phyloP scores from a whole-genome alignment of 2,888 invertebrate genomes.

The Agonum fuliginosum region DNA sequence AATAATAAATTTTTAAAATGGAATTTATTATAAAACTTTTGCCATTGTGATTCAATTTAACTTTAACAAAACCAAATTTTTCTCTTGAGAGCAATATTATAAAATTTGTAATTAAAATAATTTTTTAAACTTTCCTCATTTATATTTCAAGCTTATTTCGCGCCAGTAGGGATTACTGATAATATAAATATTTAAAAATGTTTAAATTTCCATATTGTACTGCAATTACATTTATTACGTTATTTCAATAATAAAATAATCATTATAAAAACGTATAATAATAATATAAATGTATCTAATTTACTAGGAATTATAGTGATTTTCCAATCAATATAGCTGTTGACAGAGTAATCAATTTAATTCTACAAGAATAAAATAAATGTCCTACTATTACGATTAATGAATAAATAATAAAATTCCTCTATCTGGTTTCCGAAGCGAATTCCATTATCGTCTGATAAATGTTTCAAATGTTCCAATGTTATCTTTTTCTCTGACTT shows the following conservation, averaged over 20 bases:
- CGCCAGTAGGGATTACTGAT: too few species aligned
- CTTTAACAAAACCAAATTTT: too few species aligned
- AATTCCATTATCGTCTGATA: conserved; percentile 26
- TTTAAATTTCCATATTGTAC: too few species aligned
- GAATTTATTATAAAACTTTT: too few species aligned
- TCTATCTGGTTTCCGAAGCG: not conserved
- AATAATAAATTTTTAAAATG: too few species aligned
- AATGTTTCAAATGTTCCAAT: not conserved
- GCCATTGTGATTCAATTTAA: too few species aligned
- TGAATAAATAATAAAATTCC: not conserved
- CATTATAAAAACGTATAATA: not conserved
- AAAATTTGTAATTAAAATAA: too few species aligned
- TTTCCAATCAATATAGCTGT: conserved; percentile 6
- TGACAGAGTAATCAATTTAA: not conserved
- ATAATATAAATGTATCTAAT: not conserved
- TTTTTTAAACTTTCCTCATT: too few species aligned
- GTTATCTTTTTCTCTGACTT: conserved; percentile 21
- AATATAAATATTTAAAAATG: too few species aligned
- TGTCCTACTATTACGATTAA: not conserved
- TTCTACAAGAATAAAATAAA: not conserved
- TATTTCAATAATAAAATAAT: not conserved
- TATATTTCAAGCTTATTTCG: too few species aligned
- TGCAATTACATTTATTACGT: too few species aligned
- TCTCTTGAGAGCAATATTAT: too few species aligned
- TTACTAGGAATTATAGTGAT: not conserved